A percentile compares a stretch with the other conserved stretches of the same genome.
Evolutionary conservation across 2,888 invertebrate genomes (phyloP).

Genomic region (Listrodromus nycthemerus): DNA sequence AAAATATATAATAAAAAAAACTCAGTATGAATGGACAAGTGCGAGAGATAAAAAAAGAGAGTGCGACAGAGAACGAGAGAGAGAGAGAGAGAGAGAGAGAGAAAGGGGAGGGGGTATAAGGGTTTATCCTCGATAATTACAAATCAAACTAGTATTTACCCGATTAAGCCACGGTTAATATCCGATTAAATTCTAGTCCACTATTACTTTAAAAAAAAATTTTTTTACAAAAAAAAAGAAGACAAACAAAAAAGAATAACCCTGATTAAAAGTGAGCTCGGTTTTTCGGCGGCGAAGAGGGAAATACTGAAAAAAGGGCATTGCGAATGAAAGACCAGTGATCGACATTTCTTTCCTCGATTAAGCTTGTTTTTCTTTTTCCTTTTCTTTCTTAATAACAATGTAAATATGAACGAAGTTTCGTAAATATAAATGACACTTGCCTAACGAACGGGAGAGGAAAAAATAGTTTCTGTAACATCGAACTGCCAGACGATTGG

Average conservation of each 20-base stretch:
- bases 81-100: constrained; percentile 3
- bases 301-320: constrained; percentile 72
- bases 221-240: constrained; percentile 69
- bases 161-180: constrained; percentile 82
- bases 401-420: constrained; percentile 68
- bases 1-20: constrained; percentile 55
- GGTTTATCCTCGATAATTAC: constrained; percentile 79
- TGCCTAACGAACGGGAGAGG: constrained; percentile 59
- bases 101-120: constrained; percentile 57
- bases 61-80: constrained; percentile 4
- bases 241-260: constrained; percentile 59
- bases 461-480: constrained; percentile 56
- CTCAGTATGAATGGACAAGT: constrained; percentile 23
- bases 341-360: constrained; percentile 67
- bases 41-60: neutral
- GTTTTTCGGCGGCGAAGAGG: constrained; percentile 52
- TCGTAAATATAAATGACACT: constrained; percentile 74
- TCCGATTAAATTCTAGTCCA: constrained; percentile 83
- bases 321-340: constrained; percentile 80
- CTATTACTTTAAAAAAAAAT: constrained; percentile 68
- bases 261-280: constrained; percentile 32
- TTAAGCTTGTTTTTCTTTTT: constrained; percentile 70
- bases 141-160: constrained; percentile 83
- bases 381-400: constrained; percentile 62
- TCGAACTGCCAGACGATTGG: constrained; percentile 69